These are phyloP conservation scores for Florisuga fusca DNA, from an alignment of 2,797 vertebrate species.

Conservation along the genomic window DNA sequence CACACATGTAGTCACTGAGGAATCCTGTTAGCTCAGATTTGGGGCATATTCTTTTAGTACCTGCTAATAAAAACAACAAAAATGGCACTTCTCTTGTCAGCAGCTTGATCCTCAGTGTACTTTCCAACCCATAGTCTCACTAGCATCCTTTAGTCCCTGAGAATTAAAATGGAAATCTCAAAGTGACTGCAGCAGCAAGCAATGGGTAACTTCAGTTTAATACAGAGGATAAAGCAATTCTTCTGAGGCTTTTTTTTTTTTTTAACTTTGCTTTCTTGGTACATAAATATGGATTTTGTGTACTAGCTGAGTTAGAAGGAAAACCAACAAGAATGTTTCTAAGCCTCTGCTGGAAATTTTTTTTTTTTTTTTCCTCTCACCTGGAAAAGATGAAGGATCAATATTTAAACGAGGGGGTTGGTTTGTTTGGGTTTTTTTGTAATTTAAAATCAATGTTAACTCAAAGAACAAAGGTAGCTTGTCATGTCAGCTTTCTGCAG, in stretches of 20 bases:
- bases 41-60: background rate
- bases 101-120: background rate
- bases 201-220: background rate
- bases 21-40: background rate
- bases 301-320: background rate
- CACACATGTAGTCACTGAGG: background rate
- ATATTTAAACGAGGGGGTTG: background rate
- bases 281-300: conserved; percentile 30
- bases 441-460: conserved; percentile 8
- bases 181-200: background rate
- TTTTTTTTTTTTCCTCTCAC: background rate
- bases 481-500: background rate
- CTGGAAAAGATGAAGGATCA: conserved; percentile 8
- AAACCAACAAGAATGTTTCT: background rate
- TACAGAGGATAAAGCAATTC: background rate
- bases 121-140: background rate
- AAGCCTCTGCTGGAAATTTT: background rate
- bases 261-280: background rate
- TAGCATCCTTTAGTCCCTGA: background rate
- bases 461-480: background rate
- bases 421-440: background rate
- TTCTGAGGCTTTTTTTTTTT: background rate
- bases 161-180: background rate
- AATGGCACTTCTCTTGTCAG: background rate
- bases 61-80: background rate